Percentiles rank a stretch among this genome's conserved stretches.
Conservation (phyloP, 2,888 invertebrate genomes). For the Cataglyphis altisquamis region DNA sequence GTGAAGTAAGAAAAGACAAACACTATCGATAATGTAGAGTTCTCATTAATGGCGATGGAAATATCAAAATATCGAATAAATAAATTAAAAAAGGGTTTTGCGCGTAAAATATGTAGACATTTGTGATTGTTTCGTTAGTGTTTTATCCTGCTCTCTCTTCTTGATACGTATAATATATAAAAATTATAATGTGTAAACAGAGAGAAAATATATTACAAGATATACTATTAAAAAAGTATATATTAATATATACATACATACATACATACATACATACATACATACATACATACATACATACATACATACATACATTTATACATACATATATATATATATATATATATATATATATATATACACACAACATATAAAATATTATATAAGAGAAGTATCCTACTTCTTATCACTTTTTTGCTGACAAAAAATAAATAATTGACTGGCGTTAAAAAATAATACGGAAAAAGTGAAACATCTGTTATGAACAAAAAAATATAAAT, state of each 20-base stretch:
- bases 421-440: background rate
- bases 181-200: slow-evolving; percentile 26
- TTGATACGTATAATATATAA: slow-evolving; percentile 27
- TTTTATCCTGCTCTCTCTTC: slow-evolving; percentile 19
- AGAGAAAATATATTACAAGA: slow-evolving; percentile 13
- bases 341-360: background rate
- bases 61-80: background rate
- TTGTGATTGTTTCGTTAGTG: background rate
- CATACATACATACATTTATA: background rate
- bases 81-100: background rate
- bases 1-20: background rate
- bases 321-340: too few relatives aligned
- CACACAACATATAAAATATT: background rate
- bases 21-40: background rate
- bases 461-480: background rate
- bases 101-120: background rate
- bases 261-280: too few relatives aligned
- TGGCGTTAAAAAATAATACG: slow-evolving; percentile 21
- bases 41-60: background rate
- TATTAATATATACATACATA: background rate
- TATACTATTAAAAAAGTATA: too few relatives aligned
- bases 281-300: too few relatives aligned
- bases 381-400: background rate
- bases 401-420: background rate
- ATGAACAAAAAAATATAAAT: background rate